Evolutionary conservation across 1,140 invertebrate species (phyloP).

Genomic region (Popillia japonica): DNA sequence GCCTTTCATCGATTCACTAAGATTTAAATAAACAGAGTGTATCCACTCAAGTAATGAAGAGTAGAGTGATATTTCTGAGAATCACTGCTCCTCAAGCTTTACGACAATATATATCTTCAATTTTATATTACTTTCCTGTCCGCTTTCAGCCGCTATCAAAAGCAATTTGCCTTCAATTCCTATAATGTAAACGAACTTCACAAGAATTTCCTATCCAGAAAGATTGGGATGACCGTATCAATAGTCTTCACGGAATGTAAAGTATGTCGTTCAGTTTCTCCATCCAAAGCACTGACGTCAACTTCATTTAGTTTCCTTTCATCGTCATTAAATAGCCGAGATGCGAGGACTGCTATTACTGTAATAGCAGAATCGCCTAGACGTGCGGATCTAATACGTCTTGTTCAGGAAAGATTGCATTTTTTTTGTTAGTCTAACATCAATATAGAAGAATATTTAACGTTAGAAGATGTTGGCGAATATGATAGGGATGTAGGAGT

Average conservation of each 20-base stretch:
- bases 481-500: no score
- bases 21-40: no score
- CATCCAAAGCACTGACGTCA: not conserved
- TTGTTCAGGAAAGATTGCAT: not conserved
- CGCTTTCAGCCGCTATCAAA: not conserved
- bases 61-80: no score
- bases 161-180: not conserved
- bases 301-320: not conserved
- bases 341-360: not conserved
- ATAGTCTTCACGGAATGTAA: not conserved
- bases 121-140: no score
- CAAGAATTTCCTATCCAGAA: not conserved
- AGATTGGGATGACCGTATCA: not conserved
- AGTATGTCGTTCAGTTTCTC: not conserved
- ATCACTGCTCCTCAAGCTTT: no score
- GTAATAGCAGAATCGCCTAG: not conserved
- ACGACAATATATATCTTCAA: no score
- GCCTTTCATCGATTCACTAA: no score
- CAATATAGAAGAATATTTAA: no score
- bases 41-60: no score
- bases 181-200: not conserved
- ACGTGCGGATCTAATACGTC: not conserved
- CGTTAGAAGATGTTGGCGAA: no score
- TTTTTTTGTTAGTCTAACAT: no score
- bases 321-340: not conserved